A percentile compares a stretch with the other conserved stretches of the same genome.
Conservation (phyloP, 2,113 vertebrate genomes). For the Pseudopipra pipra region DNA sequence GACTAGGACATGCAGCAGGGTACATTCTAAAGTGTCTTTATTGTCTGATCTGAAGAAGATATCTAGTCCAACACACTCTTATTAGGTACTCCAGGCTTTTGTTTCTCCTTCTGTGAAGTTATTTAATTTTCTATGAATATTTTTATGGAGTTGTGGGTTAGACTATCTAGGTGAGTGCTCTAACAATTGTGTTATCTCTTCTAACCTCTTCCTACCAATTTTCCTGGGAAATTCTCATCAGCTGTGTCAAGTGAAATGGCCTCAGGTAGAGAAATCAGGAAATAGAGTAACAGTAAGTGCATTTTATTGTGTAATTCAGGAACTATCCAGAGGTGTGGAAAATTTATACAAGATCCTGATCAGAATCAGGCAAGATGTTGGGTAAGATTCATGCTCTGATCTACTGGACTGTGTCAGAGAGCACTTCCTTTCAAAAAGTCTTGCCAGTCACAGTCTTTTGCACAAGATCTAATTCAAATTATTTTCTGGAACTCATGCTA, state of each 20-base stretch:
- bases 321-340: neutral
- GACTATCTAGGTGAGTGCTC: neutral
- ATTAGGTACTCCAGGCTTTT: neutral
- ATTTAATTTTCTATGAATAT: neutral
- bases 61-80: neutral
- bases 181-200: neutral
- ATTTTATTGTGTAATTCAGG: neutral
- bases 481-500: neutral
- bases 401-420: neutral
- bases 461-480: neutral
- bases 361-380: neutral
- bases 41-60: neutral
- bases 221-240: neutral
- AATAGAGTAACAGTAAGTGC: neutral
- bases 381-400: neutral
- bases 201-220: neutral
- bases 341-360: neutral
- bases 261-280: neutral
- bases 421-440: neutral
- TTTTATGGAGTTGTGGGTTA: neutral
- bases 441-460: neutral
- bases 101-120: neutral
- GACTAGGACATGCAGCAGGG: neutral
- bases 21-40: neutral
- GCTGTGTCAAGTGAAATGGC: neutral